These are phyloP conservation scores for Loxodonta africana DNA, from an alignment of 2,113 vertebrate species.

Conservation along the genomic window DNA sequence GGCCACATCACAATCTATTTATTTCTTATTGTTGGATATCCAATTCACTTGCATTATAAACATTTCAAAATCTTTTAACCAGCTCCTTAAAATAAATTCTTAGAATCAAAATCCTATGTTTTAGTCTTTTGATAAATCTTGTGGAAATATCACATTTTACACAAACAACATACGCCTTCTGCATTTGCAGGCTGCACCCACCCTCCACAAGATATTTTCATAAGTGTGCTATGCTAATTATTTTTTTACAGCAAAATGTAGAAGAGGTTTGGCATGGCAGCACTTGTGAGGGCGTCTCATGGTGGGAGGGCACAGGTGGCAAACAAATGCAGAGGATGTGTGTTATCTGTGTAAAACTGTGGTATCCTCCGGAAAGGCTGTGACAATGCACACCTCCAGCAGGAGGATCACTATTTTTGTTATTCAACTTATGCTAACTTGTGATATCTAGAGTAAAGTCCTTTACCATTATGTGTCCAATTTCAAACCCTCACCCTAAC, in stretches of 20 bases:
- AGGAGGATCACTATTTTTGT: not conserved
- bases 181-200: too few relatives aligned
- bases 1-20: not conserved
- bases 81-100: not conserved
- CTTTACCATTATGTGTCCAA: not conserved
- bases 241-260: too few relatives aligned
- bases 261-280: too few relatives aligned
- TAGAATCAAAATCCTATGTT: not conserved
- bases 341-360: too few relatives aligned
- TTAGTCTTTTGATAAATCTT: not conserved
- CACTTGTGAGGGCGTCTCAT: too few relatives aligned
- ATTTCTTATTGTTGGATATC: not conserved
- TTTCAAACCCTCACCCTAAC: not conserved
- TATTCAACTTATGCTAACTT: not conserved
- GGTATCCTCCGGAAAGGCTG: not conserved
- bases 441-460: not conserved
- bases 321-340: too few relatives aligned
- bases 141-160: not conserved
- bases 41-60: not conserved
- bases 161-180: too few relatives aligned
- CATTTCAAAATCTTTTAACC: conserved; percentile 5
- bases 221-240: too few relatives aligned
- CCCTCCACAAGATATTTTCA: too few relatives aligned
- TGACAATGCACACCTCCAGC: not conserved
- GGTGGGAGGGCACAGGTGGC: too few relatives aligned